Evolutionary conservation across 2,888 invertebrate species (phyloP), one percentile per base, ranked within the genome.

Genomic region (Gonocerus acuteangulatus): DNA sequence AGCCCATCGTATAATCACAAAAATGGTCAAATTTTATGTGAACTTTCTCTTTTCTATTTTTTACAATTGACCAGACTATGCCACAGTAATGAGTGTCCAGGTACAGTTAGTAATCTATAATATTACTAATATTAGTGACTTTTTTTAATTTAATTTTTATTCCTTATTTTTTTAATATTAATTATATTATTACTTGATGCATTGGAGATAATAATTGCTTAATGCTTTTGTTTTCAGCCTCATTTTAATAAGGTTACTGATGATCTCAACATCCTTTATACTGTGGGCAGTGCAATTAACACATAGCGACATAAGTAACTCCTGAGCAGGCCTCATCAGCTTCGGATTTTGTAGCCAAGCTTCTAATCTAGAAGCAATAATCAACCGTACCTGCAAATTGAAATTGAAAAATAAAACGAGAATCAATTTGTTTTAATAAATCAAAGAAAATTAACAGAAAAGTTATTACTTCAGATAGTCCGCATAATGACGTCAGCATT

Each of bases 271-370:
- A 75, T 90, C 90, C 61, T 80, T 76, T 2, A 79, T 75, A 18
- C 81, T 81, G 59, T 82, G 80, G 51, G 82, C 80, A 16, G 86
- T 87, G 68, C 93, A 91, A 77, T 97, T 97, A 69, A 87, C 84
- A 73, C 95, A 95, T 67, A 96, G 82, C 70, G 89, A 86, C 59
- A 94, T 87, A 22, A 97, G 76, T 58, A 97, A 75, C 75, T 96
- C 96, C 73, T 95, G 94, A 0, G 94, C 94, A 19, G 88, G 84
- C 70, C 91, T 85, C 79, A 90, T 89, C 58, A 95, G 76, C 79
- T 96, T 97, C 64, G 95, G 94, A 73, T 95, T 95, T 73, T 95
- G 94, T 62, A 96, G 79, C 95, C 95, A 96, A 69, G 87, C 83
- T 73, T 96, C 96, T 18, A 96, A 78, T 1, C 89, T 84, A 1